A percentile compares a stretch with the other conserved stretches of the same genome.
Evolutionary conservation across 2,113 vertebrate species (phyloP).

Genomic region (Euleptes europaea): DNA sequence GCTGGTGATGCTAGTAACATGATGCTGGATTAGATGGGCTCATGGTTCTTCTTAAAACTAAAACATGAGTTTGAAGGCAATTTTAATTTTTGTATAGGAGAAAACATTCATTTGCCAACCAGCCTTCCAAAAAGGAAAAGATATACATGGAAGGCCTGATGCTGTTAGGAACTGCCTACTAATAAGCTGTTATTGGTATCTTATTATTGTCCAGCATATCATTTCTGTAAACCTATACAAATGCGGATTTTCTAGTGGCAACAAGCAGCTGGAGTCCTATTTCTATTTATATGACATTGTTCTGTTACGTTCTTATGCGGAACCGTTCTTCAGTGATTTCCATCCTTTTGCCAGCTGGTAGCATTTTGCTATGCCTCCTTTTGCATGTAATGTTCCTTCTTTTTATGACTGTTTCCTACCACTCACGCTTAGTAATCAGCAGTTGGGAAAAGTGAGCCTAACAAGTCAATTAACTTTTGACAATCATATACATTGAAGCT

Average conservation of each 20-base stretch:
- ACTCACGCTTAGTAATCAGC: constrained; percentile 23
- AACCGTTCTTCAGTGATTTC: constrained; percentile 32
- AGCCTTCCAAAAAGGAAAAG: neutral
- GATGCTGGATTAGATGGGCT: too few relatives aligned
- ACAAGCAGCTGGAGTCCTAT: neutral
- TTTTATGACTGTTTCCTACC: constrained; percentile 3
- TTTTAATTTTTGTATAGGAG: neutral
- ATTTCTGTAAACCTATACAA: neutral
- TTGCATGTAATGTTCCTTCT: neutral
- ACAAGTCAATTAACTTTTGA: constrained; percentile 55
- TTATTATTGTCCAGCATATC: neutral
- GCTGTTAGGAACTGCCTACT: neutral
- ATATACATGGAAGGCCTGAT: neutral
- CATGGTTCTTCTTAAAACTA: neutral
- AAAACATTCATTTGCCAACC: neutral
- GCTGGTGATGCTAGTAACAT: too few relatives aligned
- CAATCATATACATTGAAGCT: constrained; percentile 53
- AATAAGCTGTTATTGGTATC: neutral
- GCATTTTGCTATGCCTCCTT: constrained; percentile 28
- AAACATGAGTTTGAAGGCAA: neutral
- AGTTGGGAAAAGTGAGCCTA: constrained; percentile 51
- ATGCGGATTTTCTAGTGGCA: neutral
- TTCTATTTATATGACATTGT: neutral
- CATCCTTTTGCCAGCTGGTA: constrained; percentile 3
- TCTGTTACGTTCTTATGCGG: neutral